Conservation (phyloP, 2,797 vertebrate species). For the Tragopan temminckii region DNA sequence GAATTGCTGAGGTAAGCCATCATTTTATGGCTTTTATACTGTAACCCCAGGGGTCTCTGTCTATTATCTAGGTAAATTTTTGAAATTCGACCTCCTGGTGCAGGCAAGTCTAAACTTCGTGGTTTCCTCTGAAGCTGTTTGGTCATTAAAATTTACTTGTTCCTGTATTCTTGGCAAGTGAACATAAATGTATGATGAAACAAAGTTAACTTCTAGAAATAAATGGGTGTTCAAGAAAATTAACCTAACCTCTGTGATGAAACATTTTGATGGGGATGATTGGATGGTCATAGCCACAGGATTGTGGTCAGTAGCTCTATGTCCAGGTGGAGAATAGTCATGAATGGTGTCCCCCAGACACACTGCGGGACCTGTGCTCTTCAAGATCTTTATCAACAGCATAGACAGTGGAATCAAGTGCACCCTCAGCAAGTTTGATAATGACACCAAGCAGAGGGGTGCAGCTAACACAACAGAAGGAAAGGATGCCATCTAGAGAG, state of each 20-base stretch:
- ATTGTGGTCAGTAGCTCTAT: no score
- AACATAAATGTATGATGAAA: neutral
- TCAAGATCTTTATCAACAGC: no score
- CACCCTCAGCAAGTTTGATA: no score
- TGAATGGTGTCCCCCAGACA: no score
- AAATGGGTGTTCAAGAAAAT: neutral
- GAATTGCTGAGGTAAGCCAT: slow-evolving; percentile 14
- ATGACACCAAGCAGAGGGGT: no score
- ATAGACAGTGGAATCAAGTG: no score
- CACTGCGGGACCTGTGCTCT: no score
- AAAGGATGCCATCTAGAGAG: no score
- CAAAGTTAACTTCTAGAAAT: slow-evolving; percentile 4
- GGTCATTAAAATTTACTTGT: neutral
- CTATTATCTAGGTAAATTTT: neutral
- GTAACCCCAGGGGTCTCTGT: neutral
- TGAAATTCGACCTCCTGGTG: neutral
- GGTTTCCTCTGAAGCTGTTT: neutral
- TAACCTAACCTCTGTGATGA: neutral
- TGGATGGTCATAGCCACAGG: no score
- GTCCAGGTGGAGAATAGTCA: no score
- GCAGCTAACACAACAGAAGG: no score
- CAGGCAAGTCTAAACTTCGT: neutral
- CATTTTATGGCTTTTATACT: neutral
- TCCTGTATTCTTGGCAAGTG: neutral
- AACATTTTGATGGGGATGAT: neutral